These are phyloP conservation scores for Craseonycteris thonglongyai DNA, from an alignment of 2,113 vertebrate species.

Conservation along the genomic window DNA sequence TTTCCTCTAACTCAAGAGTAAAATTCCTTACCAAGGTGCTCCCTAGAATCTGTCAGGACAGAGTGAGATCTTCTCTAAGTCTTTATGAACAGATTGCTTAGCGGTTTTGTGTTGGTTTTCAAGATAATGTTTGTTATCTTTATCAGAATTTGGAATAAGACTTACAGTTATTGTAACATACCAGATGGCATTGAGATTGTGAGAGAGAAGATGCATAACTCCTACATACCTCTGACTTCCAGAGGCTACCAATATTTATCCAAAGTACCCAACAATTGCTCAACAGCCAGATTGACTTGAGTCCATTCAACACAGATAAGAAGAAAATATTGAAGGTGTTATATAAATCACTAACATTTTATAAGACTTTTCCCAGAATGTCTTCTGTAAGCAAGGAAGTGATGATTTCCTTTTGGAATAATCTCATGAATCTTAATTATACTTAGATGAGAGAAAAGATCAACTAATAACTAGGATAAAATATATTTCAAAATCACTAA, in stretches of 20 bases:
- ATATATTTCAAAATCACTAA: background rate
- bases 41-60: background rate
- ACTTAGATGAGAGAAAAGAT: background rate
- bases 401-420: background rate
- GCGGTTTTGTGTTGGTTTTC: background rate
- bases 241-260: background rate
- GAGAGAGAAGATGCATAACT: background rate
- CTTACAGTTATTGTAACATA: background rate
- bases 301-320: background rate
- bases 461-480: background rate
- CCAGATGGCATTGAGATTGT: background rate
- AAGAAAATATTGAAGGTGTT: background rate
- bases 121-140: slow-evolving; percentile 19
- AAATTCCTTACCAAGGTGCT: background rate
- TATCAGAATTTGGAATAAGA: slow-evolving; percentile 3
- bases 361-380: background rate
- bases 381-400: background rate
- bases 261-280: background rate
- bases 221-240: background rate
- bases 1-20: background rate
- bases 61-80: background rate
- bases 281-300: background rate
- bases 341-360: background rate
- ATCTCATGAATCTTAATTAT: background rate
- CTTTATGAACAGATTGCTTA: background rate